Evolutionary conservation across 2,888 invertebrate species (phyloP).

Genomic region (Linnaemya vulpina): DNA sequence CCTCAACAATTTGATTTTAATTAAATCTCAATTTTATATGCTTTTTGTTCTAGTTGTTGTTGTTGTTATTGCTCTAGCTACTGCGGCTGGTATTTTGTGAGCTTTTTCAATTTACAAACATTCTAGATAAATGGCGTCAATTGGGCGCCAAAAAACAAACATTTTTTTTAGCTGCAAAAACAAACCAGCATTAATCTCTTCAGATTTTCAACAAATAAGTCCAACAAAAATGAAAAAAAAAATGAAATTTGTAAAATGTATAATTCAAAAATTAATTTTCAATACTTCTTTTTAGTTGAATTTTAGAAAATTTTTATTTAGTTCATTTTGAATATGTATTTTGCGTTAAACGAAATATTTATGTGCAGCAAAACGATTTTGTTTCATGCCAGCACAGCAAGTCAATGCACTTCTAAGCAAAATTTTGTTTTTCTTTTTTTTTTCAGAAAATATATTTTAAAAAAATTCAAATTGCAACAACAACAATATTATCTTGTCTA

Average conservation of each 20-base stretch:
- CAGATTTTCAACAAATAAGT: slow-evolving; percentile 24
- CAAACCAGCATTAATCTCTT: slow-evolving; percentile 35
- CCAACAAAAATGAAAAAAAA: too few relatives aligned
- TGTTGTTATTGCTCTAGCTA: slow-evolving; percentile 36
- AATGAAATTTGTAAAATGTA: not conserved
- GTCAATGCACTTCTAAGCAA: slow-evolving; percentile 71
- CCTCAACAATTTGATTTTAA: slow-evolving; percentile 74
- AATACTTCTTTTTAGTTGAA: slow-evolving; percentile 32
- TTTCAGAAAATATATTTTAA: not conserved
- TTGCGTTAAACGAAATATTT: slow-evolving; percentile 45
- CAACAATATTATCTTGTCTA: slow-evolving; percentile 59
- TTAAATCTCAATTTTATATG: slow-evolving; percentile 72
- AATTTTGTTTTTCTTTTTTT: too few relatives aligned
- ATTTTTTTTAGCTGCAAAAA: slow-evolving; percentile 14
- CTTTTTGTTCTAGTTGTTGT: not conserved
- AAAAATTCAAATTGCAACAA: slow-evolving; percentile 13
- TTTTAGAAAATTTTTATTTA: slow-evolving; percentile 29
- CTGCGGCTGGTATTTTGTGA: slow-evolving; percentile 13
- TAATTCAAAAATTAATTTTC: slow-evolving; percentile 50
- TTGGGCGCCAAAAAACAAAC: slow-evolving; percentile 65
- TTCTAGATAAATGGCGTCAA: slow-evolving; percentile 55
- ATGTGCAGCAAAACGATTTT: slow-evolving; percentile 34
- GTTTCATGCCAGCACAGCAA: slow-evolving; percentile 43
- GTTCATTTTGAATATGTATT: slow-evolving; percentile 39
- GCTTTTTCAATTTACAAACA: slow-evolving; percentile 34